Base-by-base conservation (phyloP, 2,888 invertebrate genomes). In the Sphaerophoria taeniata region DNA sequence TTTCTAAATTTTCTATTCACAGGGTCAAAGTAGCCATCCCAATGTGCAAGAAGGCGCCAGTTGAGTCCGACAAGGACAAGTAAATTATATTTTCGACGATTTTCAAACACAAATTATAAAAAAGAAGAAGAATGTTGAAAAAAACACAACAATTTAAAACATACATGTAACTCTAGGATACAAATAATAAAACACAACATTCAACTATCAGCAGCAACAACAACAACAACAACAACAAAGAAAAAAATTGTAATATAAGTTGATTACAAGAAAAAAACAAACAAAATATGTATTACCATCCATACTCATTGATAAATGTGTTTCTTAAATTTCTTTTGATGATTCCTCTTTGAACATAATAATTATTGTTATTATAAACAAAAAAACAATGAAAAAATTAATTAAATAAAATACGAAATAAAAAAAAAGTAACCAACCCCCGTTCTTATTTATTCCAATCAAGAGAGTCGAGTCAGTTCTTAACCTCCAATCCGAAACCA, bases 21-120 rank as follows among this genome's bases (percentile, higher is more conserved):
- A 97, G 97, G 92, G 96, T 97, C 90, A 96, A 96, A 92, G 96
- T 96, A 89, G 97, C 97, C 89, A 95, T 97, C 92, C 97, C 97
- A 87, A 95, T 97, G 92, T 97, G 97, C 92, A 96, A 97, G 92
- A 96, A 97, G 94, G 97, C 97, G 93, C 91, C 94, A 88, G 96
- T 90, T 87, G 91, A 97, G 91, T 95, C 95, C 90, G 95, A 96
- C 91, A 97, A 97, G 93, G 96, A 96, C 93, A 96, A 96, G 94
- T 96, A 96, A 94, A 89, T 77, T 83, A 87, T 24, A 24, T 84
- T 80, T 74, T 65, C 60, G 43, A 60, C 67, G 65, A 77, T 77
- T 65, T 77, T 53, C 12, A 6, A 43, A 43, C 6, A 43, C 43
- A 43, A 9, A 81, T 70, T 80, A 60, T 65, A 56, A 76, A 47